phyloP scores from a whole-genome alignment of 1,140 invertebrate species.

The Zophobas morio region DNA sequence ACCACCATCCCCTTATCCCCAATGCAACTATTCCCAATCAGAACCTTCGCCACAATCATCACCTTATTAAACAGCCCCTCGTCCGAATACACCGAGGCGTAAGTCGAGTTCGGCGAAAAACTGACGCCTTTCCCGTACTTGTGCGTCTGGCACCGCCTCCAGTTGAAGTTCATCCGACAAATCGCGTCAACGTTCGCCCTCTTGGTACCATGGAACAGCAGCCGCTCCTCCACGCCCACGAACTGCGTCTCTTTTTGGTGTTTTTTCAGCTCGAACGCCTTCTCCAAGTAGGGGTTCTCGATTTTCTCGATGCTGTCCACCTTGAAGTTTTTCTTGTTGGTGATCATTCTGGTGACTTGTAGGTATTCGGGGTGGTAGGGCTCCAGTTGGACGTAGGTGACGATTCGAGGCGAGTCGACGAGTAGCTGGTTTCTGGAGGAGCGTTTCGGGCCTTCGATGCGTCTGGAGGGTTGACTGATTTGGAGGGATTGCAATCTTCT shows the following conservation, averaged over 20 bases:
- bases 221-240: background rate
- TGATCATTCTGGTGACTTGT: background rate
- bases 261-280: constrained; percentile 17
- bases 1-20: background rate
- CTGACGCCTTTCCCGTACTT: constrained; percentile 20
- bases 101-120: constrained; percentile 25
- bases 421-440: too few species aligned
- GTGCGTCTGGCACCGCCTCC: background rate
- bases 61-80: background rate
- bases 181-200: constrained; percentile 4
- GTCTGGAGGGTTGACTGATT: too few species aligned
- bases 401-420: background rate
- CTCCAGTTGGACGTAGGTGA: background rate
- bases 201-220: constrained; percentile 18
- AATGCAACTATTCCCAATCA: background rate
- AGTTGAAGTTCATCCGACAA: constrained; percentile 19
- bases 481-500: too few species aligned
- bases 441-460: too few species aligned
- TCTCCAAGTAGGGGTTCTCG: background rate
- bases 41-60: constrained; percentile 19
- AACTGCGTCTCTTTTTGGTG: background rate
- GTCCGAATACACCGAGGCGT: background rate
- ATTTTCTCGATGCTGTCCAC: constrained; percentile 1
- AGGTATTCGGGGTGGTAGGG: background rate
- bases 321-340: background rate